These are phyloP conservation scores for Trachelus troglodyta DNA, from an alignment of 2,888 invertebrate species.

Conservation along the genomic window DNA sequence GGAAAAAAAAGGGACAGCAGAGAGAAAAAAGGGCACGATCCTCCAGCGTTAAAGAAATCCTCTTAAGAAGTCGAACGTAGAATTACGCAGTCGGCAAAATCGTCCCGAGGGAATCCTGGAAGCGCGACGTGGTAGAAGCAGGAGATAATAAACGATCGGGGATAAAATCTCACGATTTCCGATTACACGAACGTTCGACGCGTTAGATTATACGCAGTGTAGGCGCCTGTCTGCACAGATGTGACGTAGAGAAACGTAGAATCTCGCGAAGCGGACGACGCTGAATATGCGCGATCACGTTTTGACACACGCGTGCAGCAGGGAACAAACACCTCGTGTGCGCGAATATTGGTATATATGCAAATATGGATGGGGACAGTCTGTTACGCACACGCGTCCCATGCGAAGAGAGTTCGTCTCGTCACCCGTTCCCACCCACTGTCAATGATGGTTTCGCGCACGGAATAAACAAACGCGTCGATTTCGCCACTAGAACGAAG, in stretches of 20 bases:
- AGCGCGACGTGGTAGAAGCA: neutral
- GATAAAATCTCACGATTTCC: neutral
- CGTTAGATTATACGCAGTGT: neutral
- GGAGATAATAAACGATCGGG: neutral
- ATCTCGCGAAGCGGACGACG: neutral
- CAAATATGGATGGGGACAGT: neutral
- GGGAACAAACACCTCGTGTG: neutral
- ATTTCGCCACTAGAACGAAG: conserved; percentile 6
- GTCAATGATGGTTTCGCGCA: neutral
- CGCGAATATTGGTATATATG: neutral
- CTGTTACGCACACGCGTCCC: neutral
- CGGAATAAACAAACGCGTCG: neutral
- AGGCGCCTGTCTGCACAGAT: neutral
- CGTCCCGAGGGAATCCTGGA: neutral
- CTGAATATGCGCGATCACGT: neutral
- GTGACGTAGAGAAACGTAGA: neutral
- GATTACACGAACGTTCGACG: neutral
- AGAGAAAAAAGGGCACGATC: neutral
- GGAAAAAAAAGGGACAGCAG: neutral
- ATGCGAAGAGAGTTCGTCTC: neutral
- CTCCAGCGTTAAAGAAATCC: neutral
- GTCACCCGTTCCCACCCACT: neutral
- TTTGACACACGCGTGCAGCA: neutral
- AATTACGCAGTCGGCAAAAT: neutral
- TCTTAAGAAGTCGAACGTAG: neutral